A percentile compares a stretch with the other conserved stretches of the same genome.
phyloP scores from a whole-genome alignment of 2,113 vertebrate genomes.

The Chaenogobius annularis region DNA sequence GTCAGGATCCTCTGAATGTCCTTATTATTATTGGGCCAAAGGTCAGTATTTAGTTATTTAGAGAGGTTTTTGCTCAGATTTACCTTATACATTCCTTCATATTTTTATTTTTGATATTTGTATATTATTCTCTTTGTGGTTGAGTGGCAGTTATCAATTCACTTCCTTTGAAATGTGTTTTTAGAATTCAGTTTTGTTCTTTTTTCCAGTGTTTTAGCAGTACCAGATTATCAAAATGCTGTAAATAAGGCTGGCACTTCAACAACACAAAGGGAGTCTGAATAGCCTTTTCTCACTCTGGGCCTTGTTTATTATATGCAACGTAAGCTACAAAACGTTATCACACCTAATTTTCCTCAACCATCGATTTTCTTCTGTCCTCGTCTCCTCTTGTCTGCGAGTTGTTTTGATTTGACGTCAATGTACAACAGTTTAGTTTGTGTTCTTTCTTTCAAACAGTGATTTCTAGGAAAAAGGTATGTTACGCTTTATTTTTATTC shows the following conservation, averaged over 20 bases:
- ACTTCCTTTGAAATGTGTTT: slow-evolving; percentile 7
- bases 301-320: neutral
- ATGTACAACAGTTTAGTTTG: slow-evolving; percentile 42
- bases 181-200: neutral
- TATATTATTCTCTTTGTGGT: slow-evolving; percentile 24
- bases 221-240: neutral
- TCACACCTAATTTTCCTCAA: slow-evolving; percentile 21
- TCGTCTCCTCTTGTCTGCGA: slow-evolving; percentile 29
- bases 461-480: slow-evolving; percentile 60
- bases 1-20: slow-evolving; percentile 77
- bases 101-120: slow-evolving; percentile 2
- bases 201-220: neutral
- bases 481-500: slow-evolving; percentile 56
- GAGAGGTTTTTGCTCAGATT: neutral
- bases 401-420: slow-evolving; percentile 50
- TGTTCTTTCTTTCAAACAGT: slow-evolving; percentile 52
- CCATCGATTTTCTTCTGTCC: slow-evolving; percentile 51
- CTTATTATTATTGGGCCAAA: slow-evolving; percentile 86
- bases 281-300: neutral
- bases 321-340: neutral
- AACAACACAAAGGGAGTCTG: neutral
- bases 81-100: neutral
- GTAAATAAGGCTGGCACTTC: neutral
- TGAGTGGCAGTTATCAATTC: slow-evolving; percentile 6
- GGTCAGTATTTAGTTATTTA: slow-evolving; percentile 65